These are phyloP conservation scores for Chirona hameri DNA, from an alignment of 2,888 invertebrate species.

Conservation along the genomic window DNA sequence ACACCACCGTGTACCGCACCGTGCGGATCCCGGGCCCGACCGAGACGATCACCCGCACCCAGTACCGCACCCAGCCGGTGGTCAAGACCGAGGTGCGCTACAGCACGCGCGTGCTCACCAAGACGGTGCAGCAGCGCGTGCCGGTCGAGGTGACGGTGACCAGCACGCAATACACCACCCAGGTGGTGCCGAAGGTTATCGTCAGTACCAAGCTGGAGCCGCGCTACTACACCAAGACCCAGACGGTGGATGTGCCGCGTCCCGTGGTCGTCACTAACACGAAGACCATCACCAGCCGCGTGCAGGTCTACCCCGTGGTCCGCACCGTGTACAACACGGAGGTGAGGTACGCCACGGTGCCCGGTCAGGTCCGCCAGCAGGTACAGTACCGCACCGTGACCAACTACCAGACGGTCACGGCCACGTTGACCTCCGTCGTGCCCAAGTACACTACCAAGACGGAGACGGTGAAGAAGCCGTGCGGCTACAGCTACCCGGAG, in stretches of 20 bases:
- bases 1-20: slow-evolving; percentile 5
- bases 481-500: slow-evolving; percentile 5
- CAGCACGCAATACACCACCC: not conserved
- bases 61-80: not conserved
- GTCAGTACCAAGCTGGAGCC: not conserved
- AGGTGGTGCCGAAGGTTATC: not conserved
- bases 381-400: not conserved
- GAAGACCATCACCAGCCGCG: not conserved
- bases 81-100: not conserved
- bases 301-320: not conserved
- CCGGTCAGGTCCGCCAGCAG: not conserved
- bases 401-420: not conserved
- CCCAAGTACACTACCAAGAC: not conserved
- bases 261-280: not conserved
- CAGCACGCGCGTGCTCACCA: not conserved
- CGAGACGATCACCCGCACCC: not conserved
- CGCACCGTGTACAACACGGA: not conserved
- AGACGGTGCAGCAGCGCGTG: slow-evolving; percentile 6
- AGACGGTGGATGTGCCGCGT: not conserved
- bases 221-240: not conserved
- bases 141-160: not conserved
- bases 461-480: not conserved
- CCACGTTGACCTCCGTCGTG: not conserved
- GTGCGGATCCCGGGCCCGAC: not conserved
- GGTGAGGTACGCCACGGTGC: not conserved